Percentiles rank a stretch among this genome's conserved stretches.
Conservation (phyloP, 2,888 invertebrate genomes). For the Aleiodes alternator region DNA sequence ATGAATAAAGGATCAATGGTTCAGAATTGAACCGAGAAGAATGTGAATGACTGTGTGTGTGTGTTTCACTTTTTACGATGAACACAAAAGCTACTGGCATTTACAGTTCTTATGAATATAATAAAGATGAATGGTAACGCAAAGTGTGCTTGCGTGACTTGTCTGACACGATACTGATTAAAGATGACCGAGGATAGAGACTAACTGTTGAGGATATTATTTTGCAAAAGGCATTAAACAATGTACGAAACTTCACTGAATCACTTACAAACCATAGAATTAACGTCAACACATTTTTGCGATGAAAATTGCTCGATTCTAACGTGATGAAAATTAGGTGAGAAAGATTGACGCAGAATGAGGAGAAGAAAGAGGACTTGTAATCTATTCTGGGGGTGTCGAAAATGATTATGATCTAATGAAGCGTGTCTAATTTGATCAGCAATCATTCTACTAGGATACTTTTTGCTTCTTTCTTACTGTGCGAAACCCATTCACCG, state of each 20-base stretch:
- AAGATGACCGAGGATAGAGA: conserved; percentile 8
- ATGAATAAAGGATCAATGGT: no score
- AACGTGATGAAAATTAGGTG: background rate
- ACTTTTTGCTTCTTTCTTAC: background rate
- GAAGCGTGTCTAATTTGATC: conserved; percentile 1
- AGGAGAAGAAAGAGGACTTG: background rate
- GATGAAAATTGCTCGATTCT: background rate
- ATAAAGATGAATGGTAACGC: conserved; percentile 14
- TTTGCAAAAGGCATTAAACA: conserved; percentile 3
- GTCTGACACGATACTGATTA: conserved; percentile 9
- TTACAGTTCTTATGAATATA: conserved; percentile 2
- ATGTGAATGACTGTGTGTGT: no score
- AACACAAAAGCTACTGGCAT: background rate
- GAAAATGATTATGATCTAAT: conserved; percentile 9
- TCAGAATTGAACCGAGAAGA: no score
- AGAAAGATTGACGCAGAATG: background rate
- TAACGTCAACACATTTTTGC: conserved; percentile 4
- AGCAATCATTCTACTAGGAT: background rate
- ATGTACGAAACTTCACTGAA: background rate
- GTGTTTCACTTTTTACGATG: no score
- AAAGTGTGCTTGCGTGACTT: conserved; percentile 20
- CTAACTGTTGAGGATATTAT: conserved; percentile 9
- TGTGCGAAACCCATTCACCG: conserved; percentile 4
- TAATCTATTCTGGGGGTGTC: background rate
- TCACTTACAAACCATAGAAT: conserved; percentile 7